Percentiles rank a stretch among this genome's conserved stretches.
Conservation (phyloP, 2,888 invertebrate species). For the Poecilus cupreus region DNA sequence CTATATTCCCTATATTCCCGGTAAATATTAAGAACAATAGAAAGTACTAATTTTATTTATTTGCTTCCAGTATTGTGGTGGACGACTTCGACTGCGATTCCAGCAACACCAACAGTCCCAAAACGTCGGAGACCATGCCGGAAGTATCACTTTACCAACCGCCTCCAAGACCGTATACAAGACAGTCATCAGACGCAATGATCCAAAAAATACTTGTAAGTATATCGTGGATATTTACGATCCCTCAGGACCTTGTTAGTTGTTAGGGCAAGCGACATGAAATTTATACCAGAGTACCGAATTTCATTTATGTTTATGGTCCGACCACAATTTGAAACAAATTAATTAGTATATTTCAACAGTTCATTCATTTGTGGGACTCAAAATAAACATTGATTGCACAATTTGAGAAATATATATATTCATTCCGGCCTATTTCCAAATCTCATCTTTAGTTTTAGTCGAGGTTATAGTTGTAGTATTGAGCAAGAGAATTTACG, state of each 20-base stretch:
- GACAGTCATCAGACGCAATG: slow-evolving; percentile 67
- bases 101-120: slow-evolving; percentile 58
- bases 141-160: slow-evolving; percentile 63
- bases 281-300: too few relatives aligned
- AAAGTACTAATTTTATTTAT: not conserved
- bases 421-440: not conserved
- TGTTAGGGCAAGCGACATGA: too few relatives aligned
- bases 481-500: not conserved
- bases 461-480: not conserved
- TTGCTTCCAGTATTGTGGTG: slow-evolving; percentile 69
- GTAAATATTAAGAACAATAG: too few relatives aligned
- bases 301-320: too few relatives aligned
- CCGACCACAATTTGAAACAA: not conserved
- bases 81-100: slow-evolving; percentile 69
- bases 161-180: slow-evolving; percentile 67
- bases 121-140: slow-evolving; percentile 60
- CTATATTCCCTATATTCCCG: too few relatives aligned
- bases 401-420: not conserved
- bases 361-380: not conserved
- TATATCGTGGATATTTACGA: not conserved
- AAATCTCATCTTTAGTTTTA: not conserved
- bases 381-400: not conserved
- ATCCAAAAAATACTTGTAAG: slow-evolving; percentile 69
- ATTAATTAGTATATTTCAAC: not conserved
- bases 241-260: not conserved